phyloP scores from a whole-genome alignment of 2,113 vertebrate genomes.

The Brachyhypopomus gauderio region DNA sequence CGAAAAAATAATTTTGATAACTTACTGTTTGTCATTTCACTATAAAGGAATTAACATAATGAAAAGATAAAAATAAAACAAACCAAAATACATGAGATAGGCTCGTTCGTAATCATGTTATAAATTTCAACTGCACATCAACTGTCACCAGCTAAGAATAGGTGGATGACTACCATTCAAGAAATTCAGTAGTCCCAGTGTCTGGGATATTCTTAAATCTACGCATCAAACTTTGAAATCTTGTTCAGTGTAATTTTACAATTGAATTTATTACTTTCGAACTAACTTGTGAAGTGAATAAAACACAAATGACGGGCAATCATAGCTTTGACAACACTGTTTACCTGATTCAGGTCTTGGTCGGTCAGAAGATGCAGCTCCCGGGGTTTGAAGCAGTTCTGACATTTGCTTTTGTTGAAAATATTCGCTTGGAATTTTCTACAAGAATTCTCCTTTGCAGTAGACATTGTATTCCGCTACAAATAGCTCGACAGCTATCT shows the following conservation, averaged over 20 bases:
- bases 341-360: slow-evolving; percentile 80
- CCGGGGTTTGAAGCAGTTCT: slow-evolving; percentile 82
- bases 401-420: slow-evolving; percentile 85
- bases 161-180: neutral
- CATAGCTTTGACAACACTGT: neutral
- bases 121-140: neutral
- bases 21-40: too few relatives aligned
- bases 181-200: neutral
- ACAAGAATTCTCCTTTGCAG: slow-evolving; percentile 77
- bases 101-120: too few relatives aligned
- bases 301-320: neutral
- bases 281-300: slow-evolving; percentile 2
- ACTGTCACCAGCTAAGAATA: neutral
- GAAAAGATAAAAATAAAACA: too few relatives aligned
- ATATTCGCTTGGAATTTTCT: slow-evolving; percentile 84
- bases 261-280: neutral
- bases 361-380: slow-evolving; percentile 82
- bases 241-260: neutral
- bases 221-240: slow-evolving; percentile 6
- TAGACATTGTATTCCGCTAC: slow-evolving; percentile 67
- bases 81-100: too few relatives aligned
- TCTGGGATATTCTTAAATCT: neutral
- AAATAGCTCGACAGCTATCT: neutral
- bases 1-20: too few relatives aligned
- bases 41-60: too few relatives aligned